A percentile compares a stretch with the other conserved stretches of the same genome.
phyloP scores from a whole-genome alignment of 2,113 vertebrate species.

The Brachionichthys hirsutus region DNA sequence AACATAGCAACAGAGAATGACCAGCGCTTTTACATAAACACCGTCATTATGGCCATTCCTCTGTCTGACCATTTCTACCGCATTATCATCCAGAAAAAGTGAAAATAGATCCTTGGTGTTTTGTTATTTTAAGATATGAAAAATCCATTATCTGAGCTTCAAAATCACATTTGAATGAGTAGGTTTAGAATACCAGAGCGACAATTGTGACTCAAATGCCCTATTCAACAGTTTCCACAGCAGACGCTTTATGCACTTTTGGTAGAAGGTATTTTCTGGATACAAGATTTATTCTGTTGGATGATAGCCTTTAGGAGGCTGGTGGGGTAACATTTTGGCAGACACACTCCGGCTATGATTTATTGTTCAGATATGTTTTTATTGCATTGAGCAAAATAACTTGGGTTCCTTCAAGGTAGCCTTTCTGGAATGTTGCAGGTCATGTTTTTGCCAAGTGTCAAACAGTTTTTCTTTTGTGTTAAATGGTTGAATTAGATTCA shows the following conservation, averaged over 20 bases:
- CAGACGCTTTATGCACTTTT: too few species aligned
- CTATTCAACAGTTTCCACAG: too few species aligned
- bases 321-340: background rate
- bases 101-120: background rate
- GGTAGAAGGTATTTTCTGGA: too few species aligned
- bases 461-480: too few species aligned
- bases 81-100: background rate
- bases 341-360: too few species aligned
- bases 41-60: constrained; percentile 28
- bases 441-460: background rate
- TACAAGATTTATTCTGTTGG: constrained; percentile 12
- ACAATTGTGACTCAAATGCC: too few species aligned
- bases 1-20: constrained; percentile 8
- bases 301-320: background rate
- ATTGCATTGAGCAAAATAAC: background rate
- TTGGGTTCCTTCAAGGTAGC: background rate
- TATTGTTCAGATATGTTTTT: too few species aligned
- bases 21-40: background rate
- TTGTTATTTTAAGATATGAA: background rate
- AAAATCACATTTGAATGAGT: background rate
- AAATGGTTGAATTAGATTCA: background rate
- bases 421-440: background rate
- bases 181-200: too few species aligned
- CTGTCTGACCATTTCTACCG: background rate
- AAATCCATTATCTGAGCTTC: background rate